These are phyloP conservation scores for Drosophila tristis DNA, from an alignment of 1,140 invertebrate species.

Conservation along the genomic window DNA sequence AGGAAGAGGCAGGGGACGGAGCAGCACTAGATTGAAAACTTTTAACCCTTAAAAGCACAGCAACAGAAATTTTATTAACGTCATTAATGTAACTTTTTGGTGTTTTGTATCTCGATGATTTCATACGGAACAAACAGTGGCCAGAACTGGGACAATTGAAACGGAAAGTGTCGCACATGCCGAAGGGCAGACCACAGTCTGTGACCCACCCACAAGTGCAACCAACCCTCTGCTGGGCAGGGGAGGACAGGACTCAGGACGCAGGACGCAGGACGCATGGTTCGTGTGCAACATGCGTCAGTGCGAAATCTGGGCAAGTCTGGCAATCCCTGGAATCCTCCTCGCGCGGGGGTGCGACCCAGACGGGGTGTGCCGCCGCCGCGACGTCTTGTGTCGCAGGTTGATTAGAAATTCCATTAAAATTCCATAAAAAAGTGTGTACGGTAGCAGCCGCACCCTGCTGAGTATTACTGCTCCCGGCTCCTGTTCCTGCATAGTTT, in stretches of 20 bases:
- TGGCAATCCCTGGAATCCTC: slow-evolving; percentile 10
- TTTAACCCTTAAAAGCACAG: slow-evolving; percentile 65
- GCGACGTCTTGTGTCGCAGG: slow-evolving; percentile 47
- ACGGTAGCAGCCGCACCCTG: slow-evolving; percentile 53
- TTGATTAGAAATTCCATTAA: slow-evolving; percentile 82
- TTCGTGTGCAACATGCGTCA: slow-evolving; percentile 66
- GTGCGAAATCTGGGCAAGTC: slow-evolving; percentile 64
- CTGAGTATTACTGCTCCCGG: background rate
- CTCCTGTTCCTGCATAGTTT: slow-evolving; percentile 34
- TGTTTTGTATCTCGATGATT: slow-evolving; percentile 60
- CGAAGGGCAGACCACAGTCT: slow-evolving; percentile 1
- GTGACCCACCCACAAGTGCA: slow-evolving; percentile 57
- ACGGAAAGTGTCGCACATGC: slow-evolving; percentile 65
- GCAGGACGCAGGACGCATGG: slow-evolving; percentile 13
- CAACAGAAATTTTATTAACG: slow-evolving; percentile 44
- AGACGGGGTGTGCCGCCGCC: slow-evolving; percentile 49
- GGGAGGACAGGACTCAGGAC: no score
- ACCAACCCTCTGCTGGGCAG: slow-evolving; percentile 24
- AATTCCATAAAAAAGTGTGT: slow-evolving; percentile 68
- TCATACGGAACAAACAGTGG: slow-evolving; percentile 27
- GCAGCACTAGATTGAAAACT: slow-evolving; percentile 32
- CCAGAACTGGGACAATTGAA: slow-evolving; percentile 65
- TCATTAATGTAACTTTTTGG: slow-evolving; percentile 47
- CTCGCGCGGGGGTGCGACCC: slow-evolving; percentile 26
- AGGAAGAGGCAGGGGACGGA: background rate